Conservation (phyloP, 2,113 vertebrate genomes). For the Pogonocichla stellata region DNA sequence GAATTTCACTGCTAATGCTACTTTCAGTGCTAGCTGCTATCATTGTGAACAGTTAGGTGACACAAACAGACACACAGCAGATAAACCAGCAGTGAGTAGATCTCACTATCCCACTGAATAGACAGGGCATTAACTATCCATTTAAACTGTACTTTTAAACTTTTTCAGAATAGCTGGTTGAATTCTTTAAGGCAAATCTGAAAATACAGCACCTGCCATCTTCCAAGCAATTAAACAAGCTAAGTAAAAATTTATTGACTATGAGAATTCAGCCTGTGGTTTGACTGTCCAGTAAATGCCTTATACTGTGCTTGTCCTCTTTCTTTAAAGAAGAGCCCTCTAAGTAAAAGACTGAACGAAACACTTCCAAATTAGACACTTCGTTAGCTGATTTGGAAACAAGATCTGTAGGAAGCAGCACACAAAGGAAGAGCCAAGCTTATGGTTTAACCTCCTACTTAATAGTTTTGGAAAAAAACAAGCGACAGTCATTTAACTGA, state of each 20-base stretch:
- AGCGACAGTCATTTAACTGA: background rate
- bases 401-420: background rate
- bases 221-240: background rate
- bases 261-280: background rate
- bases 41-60: background rate
- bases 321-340: background rate
- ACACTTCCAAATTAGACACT: background rate
- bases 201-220: background rate
- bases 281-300: background rate
- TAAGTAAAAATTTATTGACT: background rate
- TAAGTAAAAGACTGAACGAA: background rate
- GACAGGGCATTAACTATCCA: background rate
- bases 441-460: background rate
- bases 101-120: background rate
- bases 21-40: background rate
- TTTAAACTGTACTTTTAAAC: background rate
- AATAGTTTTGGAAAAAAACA: background rate
- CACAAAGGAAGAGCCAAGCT: conserved; percentile 1
- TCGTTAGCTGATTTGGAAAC: background rate
- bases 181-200: background rate
- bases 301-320: background rate
- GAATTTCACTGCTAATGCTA: background rate
- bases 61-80: background rate
- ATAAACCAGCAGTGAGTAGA: background rate
- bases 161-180: background rate